These are phyloP conservation scores for Lasioglossum oenotherae DNA, from an alignment of 2,888 invertebrate genomes.

Conservation along the genomic window DNA sequence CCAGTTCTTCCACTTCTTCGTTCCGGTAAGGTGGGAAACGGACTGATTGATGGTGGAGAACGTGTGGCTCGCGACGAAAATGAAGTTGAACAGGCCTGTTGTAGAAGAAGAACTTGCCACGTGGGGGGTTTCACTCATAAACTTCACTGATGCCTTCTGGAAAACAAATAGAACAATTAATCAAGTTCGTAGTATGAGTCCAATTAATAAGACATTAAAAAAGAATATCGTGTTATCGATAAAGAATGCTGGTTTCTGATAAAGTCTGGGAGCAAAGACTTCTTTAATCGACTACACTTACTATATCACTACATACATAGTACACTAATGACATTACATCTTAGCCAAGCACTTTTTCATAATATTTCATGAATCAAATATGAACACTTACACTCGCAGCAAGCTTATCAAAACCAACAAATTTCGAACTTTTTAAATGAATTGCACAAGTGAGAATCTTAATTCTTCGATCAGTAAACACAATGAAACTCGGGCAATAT, in stretches of 20 bases:
- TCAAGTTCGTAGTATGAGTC: background rate
- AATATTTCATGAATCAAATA: background rate
- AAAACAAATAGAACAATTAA: background rate
- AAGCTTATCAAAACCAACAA: background rate
- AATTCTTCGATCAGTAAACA: background rate
- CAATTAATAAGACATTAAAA: background rate
- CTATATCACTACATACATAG: background rate
- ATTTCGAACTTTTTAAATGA: background rate
- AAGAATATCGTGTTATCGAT: background rate
- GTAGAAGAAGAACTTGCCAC: conserved; percentile 8
- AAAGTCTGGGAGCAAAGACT: background rate
- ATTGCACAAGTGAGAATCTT: background rate
- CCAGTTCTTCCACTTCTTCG: too few relatives aligned
- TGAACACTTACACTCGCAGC: background rate
- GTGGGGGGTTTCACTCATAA: background rate
- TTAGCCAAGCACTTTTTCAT: background rate
- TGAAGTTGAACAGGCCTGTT: too few relatives aligned
- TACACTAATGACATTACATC: background rate
- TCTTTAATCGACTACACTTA: background rate
- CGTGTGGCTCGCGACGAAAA: too few relatives aligned
- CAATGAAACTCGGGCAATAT: background rate
- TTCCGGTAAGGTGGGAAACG: too few relatives aligned
- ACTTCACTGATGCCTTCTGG: background rate
- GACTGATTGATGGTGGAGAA: too few relatives aligned
- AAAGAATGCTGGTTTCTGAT: background rate